Evolutionary conservation across 2,797 vertebrate species (phyloP), one percentile per base, ranked within the genome.

Genomic region (Decapterus maruadsi): DNA sequence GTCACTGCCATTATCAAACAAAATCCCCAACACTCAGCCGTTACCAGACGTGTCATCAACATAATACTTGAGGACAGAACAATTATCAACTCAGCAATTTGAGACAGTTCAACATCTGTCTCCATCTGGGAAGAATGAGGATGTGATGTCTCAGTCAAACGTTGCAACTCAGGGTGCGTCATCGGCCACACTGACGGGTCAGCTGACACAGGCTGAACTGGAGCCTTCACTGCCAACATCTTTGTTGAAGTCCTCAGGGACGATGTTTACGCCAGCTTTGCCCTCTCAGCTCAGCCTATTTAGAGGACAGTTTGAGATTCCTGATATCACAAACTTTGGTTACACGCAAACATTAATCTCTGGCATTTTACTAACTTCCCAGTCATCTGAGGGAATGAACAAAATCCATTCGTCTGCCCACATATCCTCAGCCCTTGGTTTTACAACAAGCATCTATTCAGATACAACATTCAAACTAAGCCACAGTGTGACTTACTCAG

Each of bases 21-120:
- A 19, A 42, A 26, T 11, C 22, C 19, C 26, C 2, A 20, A 34
- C 3, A 31, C 71, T 62, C 55, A 9, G n/a, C 59, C 42, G 1
- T 75, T 80, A 79, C 59, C 58, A 78, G 56, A 85, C 75, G 71
- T 75, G 57, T 79, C 86, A 82, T 45, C 59, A 1, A 78, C 58
- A 54, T 34, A 58, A 64, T 58, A 4, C 76, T 50, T 72, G 57
- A 67, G 22, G 64, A 34, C 19, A 0, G 7, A 74, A 38, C 68
- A 56, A 10, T 43, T 63, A 58, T 51, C 70, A 64, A 51, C 60
- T 63, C 56, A 51, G 54, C 57, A 46, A 36, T 54, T 6, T 26
- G 16, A 64, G 36, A 77, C 53, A 22, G 22, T 55, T 71, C 40
- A 58, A 59, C 58, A 77, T 76, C 45, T 77, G 57, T 68, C 36